Conservation (phyloP, 2,797 vertebrate genomes). For the Fundulus diaphanus region DNA sequence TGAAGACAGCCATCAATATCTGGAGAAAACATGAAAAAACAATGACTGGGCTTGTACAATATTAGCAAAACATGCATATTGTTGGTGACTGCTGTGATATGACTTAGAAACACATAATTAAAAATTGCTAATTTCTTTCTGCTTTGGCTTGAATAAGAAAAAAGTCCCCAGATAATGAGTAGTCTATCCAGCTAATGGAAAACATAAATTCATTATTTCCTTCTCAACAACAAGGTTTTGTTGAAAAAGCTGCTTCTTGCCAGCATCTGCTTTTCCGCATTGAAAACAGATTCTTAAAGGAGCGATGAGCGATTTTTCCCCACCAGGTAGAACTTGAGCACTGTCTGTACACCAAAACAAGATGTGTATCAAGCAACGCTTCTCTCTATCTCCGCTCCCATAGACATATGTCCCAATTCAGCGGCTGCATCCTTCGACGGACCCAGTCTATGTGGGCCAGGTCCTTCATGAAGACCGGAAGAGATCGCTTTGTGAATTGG, state of each 20-base stretch:
- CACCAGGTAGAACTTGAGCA: too few species aligned
- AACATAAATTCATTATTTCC: background rate
- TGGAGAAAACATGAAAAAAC: background rate
- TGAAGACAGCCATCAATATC: background rate
- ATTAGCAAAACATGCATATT: background rate
- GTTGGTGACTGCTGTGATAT: background rate
- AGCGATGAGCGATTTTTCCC: too few species aligned
- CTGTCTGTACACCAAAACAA: too few species aligned
- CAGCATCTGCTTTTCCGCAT: background rate
- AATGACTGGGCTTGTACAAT: background rate
- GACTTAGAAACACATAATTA: background rate
- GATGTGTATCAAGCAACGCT: too few species aligned
- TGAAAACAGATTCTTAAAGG: background rate
- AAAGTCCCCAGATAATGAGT: background rate
- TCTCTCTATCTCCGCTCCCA: too few species aligned
- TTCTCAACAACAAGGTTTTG: background rate
- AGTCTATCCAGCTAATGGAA: background rate
- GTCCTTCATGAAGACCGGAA: too few species aligned
- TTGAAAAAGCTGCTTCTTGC: background rate
- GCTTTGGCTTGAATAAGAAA: background rate
- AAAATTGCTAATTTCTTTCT: background rate
- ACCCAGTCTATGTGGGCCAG: too few species aligned
- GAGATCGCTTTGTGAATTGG: too few species aligned
- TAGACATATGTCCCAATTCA: too few species aligned
- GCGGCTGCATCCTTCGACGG: too few species aligned